Percentiles rank a stretch among this genome's conserved stretches.
Evolutionary conservation across 2,113 vertebrate species (phyloP).

Genomic region (Lepus americanus): DNA sequence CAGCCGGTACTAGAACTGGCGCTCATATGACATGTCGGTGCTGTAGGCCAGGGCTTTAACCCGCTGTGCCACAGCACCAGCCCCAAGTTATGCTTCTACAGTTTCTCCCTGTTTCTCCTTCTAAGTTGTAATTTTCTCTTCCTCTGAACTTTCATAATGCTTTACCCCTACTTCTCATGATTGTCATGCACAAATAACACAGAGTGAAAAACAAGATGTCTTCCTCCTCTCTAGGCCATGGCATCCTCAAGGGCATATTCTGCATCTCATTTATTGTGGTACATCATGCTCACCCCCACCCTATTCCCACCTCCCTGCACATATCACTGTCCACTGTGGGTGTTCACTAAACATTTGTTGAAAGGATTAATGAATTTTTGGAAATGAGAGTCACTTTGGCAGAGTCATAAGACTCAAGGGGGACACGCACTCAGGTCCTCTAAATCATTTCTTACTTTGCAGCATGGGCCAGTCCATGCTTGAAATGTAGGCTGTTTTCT

Average conservation of each 20-base stretch:
- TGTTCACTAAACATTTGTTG: not conserved
- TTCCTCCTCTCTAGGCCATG: not conserved
- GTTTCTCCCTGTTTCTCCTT: not conserved
- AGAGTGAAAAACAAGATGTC: not conserved
- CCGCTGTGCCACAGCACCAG: too few species aligned
- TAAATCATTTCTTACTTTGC: not conserved
- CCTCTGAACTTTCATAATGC: not conserved
- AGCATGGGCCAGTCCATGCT: not conserved
- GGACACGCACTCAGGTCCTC: not conserved
- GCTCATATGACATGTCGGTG: too few species aligned
- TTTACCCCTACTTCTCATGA: not conserved
- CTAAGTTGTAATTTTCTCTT: not conserved
- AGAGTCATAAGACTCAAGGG: not conserved
- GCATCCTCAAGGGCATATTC: not conserved
- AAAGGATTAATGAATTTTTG: slow-evolving; percentile 44
- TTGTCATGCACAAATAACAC: not conserved
- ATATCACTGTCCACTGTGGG: not conserved
- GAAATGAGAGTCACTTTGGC: not conserved
- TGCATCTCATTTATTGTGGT: not conserved
- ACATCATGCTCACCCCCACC: not conserved
- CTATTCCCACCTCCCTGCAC: not conserved
- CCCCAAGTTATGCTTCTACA: not conserved
- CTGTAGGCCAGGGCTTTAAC: too few species aligned
- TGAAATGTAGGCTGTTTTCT: not conserved
- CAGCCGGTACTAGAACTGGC: too few species aligned